phyloP scores from a whole-genome alignment of 2,113 vertebrate species.

The Xiphias gladius region DNA sequence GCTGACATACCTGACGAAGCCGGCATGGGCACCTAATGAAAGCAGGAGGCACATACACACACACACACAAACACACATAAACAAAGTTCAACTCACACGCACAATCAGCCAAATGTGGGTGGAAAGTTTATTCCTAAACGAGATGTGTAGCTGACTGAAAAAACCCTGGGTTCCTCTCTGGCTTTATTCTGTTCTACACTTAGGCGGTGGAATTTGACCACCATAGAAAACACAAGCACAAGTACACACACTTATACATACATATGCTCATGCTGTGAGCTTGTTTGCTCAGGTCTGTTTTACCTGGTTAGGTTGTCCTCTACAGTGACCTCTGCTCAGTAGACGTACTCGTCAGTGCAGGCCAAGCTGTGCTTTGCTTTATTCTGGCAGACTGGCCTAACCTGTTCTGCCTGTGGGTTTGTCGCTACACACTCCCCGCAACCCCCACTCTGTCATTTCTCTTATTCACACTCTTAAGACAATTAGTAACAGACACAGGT shows the following conservation, averaged over 20 bases:
- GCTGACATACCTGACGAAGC: constrained; percentile 79
- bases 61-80: constrained; percentile 30
- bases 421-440: constrained; percentile 26
- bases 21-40: constrained; percentile 67
- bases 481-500: background rate
- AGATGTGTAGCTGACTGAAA: constrained; percentile 70
- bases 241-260: constrained; percentile 18
- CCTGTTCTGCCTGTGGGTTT: constrained; percentile 70
- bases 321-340: constrained; percentile 71
- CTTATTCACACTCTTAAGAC: constrained; percentile 4
- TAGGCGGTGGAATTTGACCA: constrained; percentile 58
- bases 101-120: constrained; percentile 66
- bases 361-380: constrained; percentile 49
- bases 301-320: constrained; percentile 70
- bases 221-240: constrained; percentile 60
- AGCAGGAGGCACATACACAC: constrained; percentile 42
- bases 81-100: constrained; percentile 57
- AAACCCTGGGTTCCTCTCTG: constrained; percentile 63
- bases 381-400: constrained; percentile 69
- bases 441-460: constrained; percentile 45
- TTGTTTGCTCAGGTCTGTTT: constrained; percentile 71
- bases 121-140: constrained; percentile 80
- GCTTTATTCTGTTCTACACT: constrained; percentile 58
- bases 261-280: constrained; percentile 37
- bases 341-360: constrained; percentile 51